Evolutionary conservation across 1,140 invertebrate species (phyloP), one percentile per base, ranked within the genome.

Genomic region (Temnothorax longispinosus): DNA sequence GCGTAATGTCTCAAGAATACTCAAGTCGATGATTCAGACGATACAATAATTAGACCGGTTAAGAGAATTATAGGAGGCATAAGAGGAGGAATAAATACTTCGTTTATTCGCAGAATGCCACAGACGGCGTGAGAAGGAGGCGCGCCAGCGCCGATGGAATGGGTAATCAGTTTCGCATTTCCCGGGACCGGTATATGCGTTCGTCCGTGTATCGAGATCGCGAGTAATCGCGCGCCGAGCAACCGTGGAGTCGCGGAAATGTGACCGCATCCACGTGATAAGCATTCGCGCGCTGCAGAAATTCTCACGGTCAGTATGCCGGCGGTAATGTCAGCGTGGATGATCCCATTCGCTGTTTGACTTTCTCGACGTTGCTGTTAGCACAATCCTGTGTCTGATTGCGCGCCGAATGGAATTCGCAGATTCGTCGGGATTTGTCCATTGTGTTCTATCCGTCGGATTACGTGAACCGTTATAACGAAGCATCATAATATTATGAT

Each of bases 201-300:
- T 15, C 21, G 44, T 69, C 54, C 18, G 47, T 80, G 32, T 69
- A 38, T 69, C 52, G 67, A 58, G 78, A 82, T 82, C 38, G 78
- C 6, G 52, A 47, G 38, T 71, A 71, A 47, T 58, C 32, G 47
- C 47, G 13, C 38, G 67, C 38, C 52, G 35, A 82, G 78, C 78
- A 72, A 52, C 52, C 52, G 58, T 67, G 11, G 44, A 80, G 76
- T 44, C 41, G 64, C 77, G 60, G 38, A 82, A 69, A 69, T 35
- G 77, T 69, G 77, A 80, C 62, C 77, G 77, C 77, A 41, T 69
- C 74, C 74, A 44, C 15, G 50, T n/a, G 77, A 81, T 81, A 41
- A 81, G 47, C 77, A 65, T 78, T 78, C 44, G 15, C 18, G 64
- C 35, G n/a, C 64, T 54, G 44, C 64, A 81, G 77, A 81, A 81